These are phyloP conservation scores for Bemisia tabaci DNA, from an alignment of 1,140 invertebrate species.

Conservation along the genomic window DNA sequence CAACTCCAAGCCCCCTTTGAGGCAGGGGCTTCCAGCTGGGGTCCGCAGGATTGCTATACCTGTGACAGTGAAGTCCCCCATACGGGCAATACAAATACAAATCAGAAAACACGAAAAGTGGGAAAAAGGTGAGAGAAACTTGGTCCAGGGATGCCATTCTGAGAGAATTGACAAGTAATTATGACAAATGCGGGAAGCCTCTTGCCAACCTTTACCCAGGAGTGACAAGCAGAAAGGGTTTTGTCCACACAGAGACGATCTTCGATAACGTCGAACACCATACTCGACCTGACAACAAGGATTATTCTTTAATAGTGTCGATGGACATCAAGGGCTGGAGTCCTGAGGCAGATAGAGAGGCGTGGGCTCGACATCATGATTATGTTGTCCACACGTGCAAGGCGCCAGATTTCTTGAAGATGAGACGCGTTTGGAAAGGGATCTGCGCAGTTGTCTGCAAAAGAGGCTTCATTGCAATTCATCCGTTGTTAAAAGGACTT, in stretches of 20 bases:
- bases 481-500: neutral
- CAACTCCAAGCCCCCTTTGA: no score
- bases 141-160: neutral
- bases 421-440: neutral
- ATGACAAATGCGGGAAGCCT: neutral
- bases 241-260: neutral
- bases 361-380: neutral
- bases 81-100: no score
- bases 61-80: no score
- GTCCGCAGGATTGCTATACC: no score
- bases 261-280: neutral
- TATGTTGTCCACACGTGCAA: neutral
- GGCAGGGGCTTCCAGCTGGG: no score
- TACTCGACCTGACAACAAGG: neutral
- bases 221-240: neutral
- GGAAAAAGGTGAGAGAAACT: neutral
- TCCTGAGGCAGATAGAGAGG: neutral
- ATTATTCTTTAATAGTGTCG: neutral
- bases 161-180: neutral
- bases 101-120: neutral
- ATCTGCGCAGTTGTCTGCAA: neutral
- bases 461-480: neutral
- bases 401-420: neutral
- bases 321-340: neutral
- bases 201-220: neutral